Conservation (phyloP, 2,797 vertebrate genomes). For the Enteromius unitaeniatus region DNA sequence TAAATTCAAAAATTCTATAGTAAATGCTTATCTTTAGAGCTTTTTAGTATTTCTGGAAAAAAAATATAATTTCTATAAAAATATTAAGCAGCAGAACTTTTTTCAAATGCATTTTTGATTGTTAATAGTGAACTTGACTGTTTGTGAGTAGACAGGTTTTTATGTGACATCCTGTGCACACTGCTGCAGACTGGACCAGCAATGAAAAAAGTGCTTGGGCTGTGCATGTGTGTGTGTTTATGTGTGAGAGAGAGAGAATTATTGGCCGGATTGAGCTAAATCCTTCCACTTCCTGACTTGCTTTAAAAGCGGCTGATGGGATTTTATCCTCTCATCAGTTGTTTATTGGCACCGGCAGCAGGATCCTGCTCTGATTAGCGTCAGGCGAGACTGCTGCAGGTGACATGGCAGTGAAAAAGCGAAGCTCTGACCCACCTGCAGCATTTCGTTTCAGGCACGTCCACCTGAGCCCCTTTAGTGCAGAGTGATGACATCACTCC, state of each 20-base stretch:
- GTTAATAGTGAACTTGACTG: neutral
- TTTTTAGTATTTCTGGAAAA: neutral
- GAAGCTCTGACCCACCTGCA: conserved; percentile 29
- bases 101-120: neutral
- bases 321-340: conserved; percentile 23
- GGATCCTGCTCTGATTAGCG: conserved; percentile 37
- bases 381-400: conserved; percentile 44
- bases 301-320: conserved; percentile 13
- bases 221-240: neutral
- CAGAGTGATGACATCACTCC: conserved; percentile 37
- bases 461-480: conserved; percentile 46
- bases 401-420: conserved; percentile 26
- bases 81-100: neutral
- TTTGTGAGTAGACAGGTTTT: neutral
- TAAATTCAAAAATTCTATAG: neutral
- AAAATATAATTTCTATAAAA: neutral
- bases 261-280: conserved; percentile 24
- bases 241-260: conserved; percentile 15
- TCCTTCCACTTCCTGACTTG: conserved; percentile 1
- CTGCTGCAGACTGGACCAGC: conserved; percentile 18
- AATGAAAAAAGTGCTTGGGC: neutral
- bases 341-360: conserved; percentile 19
- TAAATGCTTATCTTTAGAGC: neutral
- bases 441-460: conserved; percentile 39
- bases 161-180: neutral